Evolutionary conservation across 1,140 invertebrate genomes (phyloP).

Genomic region (Polypedilum vanderplanki): DNA sequence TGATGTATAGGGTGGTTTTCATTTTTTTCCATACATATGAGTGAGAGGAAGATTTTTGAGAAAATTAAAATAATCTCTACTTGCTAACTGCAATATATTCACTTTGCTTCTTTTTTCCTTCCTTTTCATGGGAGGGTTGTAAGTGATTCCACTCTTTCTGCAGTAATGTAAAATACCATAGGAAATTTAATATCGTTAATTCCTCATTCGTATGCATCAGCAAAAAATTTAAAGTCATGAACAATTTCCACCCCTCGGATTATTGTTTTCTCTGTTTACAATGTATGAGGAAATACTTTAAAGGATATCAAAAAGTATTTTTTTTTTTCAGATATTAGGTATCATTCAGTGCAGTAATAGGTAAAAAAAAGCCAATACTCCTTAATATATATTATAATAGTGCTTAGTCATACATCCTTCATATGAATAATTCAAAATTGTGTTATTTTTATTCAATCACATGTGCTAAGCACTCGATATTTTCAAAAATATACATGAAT

Average conservation of each 20-base stretch:
- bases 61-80: slow-evolving; percentile 1
- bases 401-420: no score
- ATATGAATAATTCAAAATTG: no score
- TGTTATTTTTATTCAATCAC: no score
- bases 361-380: background rate
- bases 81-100: background rate
- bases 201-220: background rate
- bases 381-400: no score
- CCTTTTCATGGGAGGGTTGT: background rate
- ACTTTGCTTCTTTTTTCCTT: background rate
- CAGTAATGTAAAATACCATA: background rate
- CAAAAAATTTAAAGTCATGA: background rate
- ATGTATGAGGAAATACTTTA: no score
- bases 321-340: background rate
- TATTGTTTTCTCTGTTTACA: no score
- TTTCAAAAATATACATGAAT: no score
- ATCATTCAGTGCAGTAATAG: background rate
- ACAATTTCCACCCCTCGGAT: background rate
- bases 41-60: background rate
- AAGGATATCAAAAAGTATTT: no score
- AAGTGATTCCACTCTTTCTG: background rate
- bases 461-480: no score
- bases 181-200: slow-evolving; percentile 14
- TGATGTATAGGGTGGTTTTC: background rate
- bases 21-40: background rate